Percentiles rank a stretch among this genome's conserved stretches.
Evolutionary conservation across 2,888 invertebrate genomes (phyloP).

Genomic region (Drosophila phalerata): DNA sequence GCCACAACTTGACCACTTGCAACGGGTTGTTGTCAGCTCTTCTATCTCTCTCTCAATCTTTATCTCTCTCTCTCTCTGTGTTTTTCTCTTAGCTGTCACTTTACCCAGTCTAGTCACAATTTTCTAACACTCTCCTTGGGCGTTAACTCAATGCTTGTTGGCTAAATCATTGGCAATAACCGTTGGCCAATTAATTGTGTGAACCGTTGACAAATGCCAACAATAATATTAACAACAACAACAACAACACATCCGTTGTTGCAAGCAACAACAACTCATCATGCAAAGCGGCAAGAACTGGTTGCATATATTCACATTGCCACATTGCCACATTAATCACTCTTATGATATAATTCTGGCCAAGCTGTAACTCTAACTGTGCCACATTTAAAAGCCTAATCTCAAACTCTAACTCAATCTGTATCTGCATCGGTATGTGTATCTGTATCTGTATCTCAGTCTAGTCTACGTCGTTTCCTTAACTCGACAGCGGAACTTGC

Average conservation of each 20-base stretch:
- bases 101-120: conserved; percentile 18
- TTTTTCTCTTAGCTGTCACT: neutral
- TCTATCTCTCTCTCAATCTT: neutral
- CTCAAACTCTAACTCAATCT: conserved; percentile 50
- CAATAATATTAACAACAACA: conserved; percentile 12
- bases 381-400: conserved; percentile 24
- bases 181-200: conserved; percentile 69
- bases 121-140: conserved; percentile 31
- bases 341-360: conserved; percentile 70
- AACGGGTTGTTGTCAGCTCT: conserved; percentile 55
- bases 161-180: conserved; percentile 75
- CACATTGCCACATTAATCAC: conserved; percentile 50
- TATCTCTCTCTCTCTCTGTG: neutral
- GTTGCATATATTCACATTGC: conserved; percentile 13
- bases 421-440: neutral
- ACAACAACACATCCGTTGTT: conserved; percentile 59
- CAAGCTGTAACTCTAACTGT: conserved; percentile 50
- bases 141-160: conserved; percentile 56
- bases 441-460: conserved; percentile 6
- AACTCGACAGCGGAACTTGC: conserved; percentile 42
- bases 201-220: conserved; percentile 19
- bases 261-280: conserved; percentile 42
- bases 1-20: conserved; percentile 40
- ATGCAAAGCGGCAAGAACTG: conserved; percentile 51
- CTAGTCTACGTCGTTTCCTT: conserved; percentile 42